Evolutionary conservation across 2,888 invertebrate species (phyloP).

Genomic region (Acronicta alni): DNA sequence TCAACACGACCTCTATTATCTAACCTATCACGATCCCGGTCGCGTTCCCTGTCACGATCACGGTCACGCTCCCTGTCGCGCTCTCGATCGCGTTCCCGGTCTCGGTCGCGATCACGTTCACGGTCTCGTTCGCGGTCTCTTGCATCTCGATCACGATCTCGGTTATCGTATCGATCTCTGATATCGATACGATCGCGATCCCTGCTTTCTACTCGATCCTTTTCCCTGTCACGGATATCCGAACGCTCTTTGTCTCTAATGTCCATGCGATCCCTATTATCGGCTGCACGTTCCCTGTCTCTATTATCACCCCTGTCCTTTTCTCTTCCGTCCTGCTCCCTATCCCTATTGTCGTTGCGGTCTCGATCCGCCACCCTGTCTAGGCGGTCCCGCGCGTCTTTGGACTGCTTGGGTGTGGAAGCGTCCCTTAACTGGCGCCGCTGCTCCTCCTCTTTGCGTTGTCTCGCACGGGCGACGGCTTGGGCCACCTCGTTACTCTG

Average conservation of each 20-base stretch:
- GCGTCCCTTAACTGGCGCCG: constrained; percentile 89
- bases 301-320: constrained; percentile 69
- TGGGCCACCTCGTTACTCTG: constrained; percentile 93
- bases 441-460: constrained; percentile 96
- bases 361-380: constrained; percentile 71
- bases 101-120: constrained; percentile 57
- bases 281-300: constrained; percentile 63
- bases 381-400: constrained; percentile 70
- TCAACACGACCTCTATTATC: constrained; percentile 64
- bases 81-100: constrained; percentile 78
- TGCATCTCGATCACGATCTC: constrained; percentile 65
- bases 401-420: constrained; percentile 68
- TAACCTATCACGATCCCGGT: constrained; percentile 71
- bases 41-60: constrained; percentile 68
- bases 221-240: constrained; percentile 65
- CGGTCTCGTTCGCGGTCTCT: constrained; percentile 60
- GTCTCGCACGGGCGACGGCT: constrained; percentile 95
- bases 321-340: constrained; percentile 69
- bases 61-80: constrained; percentile 69
- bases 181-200: constrained; percentile 79
- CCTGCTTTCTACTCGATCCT: constrained; percentile 55
- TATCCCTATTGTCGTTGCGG: constrained; percentile 73
- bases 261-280: constrained; percentile 72
- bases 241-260: constrained; percentile 74
- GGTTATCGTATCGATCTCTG: constrained; percentile 66